phyloP scores from a whole-genome alignment of 2,797 vertebrate genomes.

The Pseudotriccus pelzelni region DNA sequence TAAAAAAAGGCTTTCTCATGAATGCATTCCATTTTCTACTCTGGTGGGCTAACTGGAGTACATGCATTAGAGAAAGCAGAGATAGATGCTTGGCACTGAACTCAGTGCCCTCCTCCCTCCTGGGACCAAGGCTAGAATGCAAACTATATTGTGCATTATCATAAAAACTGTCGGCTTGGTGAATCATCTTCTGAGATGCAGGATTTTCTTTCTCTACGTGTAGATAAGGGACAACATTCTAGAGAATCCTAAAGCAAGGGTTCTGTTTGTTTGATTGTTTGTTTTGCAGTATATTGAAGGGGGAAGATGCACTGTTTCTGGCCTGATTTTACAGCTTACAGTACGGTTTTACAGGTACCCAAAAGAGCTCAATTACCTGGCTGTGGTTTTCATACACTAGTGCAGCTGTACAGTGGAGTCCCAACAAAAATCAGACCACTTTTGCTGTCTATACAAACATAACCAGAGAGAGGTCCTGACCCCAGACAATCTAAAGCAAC shows the following conservation, averaged over 20 bases:
- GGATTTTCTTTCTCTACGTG: not conserved
- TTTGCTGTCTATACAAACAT: not conserved
- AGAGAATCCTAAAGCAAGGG: not conserved
- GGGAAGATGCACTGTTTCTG: not conserved
- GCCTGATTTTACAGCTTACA: not conserved
- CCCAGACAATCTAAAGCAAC: not conserved
- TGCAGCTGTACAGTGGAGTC: not conserved
- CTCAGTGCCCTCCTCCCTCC: not conserved
- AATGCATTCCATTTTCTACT: not conserved
- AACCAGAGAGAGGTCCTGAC: not conserved
- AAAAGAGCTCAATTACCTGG: not conserved
- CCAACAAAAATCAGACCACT: not conserved
- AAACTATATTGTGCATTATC: not conserved
- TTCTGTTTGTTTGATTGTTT: not conserved
- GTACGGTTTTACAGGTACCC: not conserved
- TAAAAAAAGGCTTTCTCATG: not conserved
- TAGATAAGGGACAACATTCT: not conserved
- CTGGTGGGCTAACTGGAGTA: not conserved
- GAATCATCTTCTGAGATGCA: not conserved
- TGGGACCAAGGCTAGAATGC: not conserved
- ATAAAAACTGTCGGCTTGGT: not conserved
- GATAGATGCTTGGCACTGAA: not conserved
- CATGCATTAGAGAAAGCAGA: not conserved
- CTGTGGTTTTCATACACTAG: not conserved
- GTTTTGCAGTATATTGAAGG: not conserved